Conservation (phyloP, 2,888 invertebrate genomes). For the Apodemia hepburni region DNA sequence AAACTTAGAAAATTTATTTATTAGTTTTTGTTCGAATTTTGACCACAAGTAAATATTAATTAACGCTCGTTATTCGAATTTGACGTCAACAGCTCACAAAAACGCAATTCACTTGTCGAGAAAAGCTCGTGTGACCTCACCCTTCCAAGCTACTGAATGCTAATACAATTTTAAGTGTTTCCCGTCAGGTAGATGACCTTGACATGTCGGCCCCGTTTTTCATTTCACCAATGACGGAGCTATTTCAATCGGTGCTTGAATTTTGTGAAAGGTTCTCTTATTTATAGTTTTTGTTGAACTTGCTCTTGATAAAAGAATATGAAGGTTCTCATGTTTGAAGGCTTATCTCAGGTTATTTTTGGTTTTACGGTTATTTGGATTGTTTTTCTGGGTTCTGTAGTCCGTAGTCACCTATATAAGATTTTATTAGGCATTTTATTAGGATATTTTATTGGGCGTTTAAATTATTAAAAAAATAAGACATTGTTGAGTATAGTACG, state of each 20-base stretch:
- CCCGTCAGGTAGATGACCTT: constrained; percentile 21
- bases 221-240: constrained; percentile 17
- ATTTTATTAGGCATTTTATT: neutral
- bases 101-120: neutral
- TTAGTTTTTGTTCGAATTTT: too few relatives aligned
- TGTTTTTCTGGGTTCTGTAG: neutral
- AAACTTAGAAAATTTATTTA: too few relatives aligned
- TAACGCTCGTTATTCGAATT: too few relatives aligned
- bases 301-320: constrained; percentile 8
- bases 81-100: neutral
- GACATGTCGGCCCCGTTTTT: constrained; percentile 21
- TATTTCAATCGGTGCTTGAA: constrained; percentile 20
- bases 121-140: neutral
- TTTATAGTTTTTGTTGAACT: constrained; percentile 14
- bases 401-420: neutral
- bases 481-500: too few relatives aligned
- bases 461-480: too few relatives aligned
- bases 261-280: constrained; percentile 12
- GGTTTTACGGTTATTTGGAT: neutral
- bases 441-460: too few relatives aligned
- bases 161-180: constrained; percentile 24
- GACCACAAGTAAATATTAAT: too few relatives aligned
- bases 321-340: constrained; percentile 3
- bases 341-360: neutral
- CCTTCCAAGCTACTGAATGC: constrained; percentile 12